Percentiles rank a stretch among this genome's conserved stretches.
These are phyloP conservation scores for Oryzias javanicus DNA, from an alignment of 2,113 vertebrate species.

Conservation along the genomic window DNA sequence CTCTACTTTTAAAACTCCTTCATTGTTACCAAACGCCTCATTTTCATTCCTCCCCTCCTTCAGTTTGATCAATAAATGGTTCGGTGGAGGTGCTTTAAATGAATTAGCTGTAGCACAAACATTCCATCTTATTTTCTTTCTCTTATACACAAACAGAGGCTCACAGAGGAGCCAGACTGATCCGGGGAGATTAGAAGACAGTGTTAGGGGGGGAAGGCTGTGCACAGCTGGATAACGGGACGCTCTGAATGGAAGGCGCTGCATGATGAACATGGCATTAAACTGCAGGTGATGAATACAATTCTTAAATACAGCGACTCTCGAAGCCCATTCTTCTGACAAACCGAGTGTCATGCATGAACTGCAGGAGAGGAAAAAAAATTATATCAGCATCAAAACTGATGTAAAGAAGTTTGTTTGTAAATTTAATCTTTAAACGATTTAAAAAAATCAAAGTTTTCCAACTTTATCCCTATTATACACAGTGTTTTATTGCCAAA, in stretches of 20 bases:
- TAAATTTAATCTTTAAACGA: neutral
- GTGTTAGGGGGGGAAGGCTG: constrained; percentile 3
- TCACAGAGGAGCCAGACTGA: constrained; percentile 5
- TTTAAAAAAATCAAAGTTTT: constrained; percentile 11
- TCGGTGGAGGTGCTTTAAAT: constrained; percentile 57
- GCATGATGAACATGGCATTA: neutral
- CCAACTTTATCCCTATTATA: constrained; percentile 4
- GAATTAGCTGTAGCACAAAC: constrained; percentile 46
- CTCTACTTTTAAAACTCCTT: constrained; percentile 9
- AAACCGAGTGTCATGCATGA: neutral
- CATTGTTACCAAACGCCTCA: constrained; percentile 16
- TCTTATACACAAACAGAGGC: neutral
- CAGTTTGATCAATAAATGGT: constrained; percentile 65
- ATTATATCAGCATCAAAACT: no score
- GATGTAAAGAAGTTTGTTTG: no score
- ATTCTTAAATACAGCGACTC: neutral
- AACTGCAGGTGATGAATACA: constrained; percentile 6
- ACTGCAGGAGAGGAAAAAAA: neutral
- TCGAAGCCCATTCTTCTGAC: neutral
- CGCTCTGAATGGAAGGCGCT: neutral
- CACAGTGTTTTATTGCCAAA: constrained; percentile 24
- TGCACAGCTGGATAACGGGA: constrained; percentile 20
- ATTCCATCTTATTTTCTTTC: constrained; percentile 33
- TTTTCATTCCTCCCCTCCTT: constrained; percentile 37
- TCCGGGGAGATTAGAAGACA: constrained; percentile 18